These are phyloP conservation scores for Montipora capricornis DNA, from an alignment of 64 coral and sea anemone genomes.

Conservation along the genomic window DNA sequence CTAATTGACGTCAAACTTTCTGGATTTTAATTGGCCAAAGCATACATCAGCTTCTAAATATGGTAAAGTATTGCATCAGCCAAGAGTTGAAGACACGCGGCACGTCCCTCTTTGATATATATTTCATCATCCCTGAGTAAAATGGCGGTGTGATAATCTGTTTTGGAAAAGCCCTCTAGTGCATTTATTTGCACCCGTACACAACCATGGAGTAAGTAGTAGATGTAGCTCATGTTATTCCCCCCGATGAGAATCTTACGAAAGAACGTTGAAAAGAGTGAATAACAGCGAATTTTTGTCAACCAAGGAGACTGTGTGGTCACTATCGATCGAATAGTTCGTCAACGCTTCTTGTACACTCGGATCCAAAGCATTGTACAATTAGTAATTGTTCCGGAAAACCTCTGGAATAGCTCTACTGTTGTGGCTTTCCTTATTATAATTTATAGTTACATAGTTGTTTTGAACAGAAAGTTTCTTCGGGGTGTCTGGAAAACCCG, in stretches of 20 bases:
- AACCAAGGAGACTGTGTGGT: too few species aligned
- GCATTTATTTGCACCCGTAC: slow-evolving; percentile 74
- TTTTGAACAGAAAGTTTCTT: too few species aligned
- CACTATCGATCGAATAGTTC: too few species aligned
- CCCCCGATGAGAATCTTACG: neutral
- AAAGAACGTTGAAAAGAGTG: too few species aligned
- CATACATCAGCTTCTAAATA: slow-evolving; percentile 71
- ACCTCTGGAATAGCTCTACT: too few species aligned
- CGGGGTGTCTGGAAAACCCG: too few species aligned
- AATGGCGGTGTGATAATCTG: slow-evolving; percentile 82
- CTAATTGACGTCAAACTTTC: slow-evolving; percentile 18
- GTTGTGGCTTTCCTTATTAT: too few species aligned
- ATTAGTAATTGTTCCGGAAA: too few species aligned
- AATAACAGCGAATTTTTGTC: too few species aligned
- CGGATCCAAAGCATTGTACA: too few species aligned
- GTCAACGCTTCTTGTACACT: too few species aligned
- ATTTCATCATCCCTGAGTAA: slow-evolving; percentile 93
- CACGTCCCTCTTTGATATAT: slow-evolving; percentile 56
- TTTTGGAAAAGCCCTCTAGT: slow-evolving; percentile 40
- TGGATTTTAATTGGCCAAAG: slow-evolving; percentile 76
- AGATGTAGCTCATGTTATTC: neutral
- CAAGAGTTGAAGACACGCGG: slow-evolving; percentile 75
- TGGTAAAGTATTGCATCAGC: slow-evolving; percentile 87
- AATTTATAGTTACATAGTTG: too few species aligned
- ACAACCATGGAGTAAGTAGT: slow-evolving; percentile 98